Conservation (phyloP, 1,140 invertebrate species). For the Mactra quadrangularis region DNA sequence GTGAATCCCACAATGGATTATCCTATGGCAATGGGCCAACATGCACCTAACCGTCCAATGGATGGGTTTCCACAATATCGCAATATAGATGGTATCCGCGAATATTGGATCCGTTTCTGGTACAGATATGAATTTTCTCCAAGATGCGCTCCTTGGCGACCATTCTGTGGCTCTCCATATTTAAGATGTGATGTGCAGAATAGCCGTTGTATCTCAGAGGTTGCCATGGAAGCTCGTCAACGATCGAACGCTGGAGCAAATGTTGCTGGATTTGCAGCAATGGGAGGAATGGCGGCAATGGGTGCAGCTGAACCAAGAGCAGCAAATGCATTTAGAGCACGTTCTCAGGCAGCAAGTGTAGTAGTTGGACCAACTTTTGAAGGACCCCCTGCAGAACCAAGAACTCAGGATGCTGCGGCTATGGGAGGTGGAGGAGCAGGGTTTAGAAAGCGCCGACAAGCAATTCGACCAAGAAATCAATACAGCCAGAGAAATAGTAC, state of each 20-base stretch:
- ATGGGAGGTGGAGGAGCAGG: background rate
- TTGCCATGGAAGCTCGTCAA: background rate
- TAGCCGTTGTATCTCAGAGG: conserved; percentile 33
- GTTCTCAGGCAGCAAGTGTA: conserved; percentile 19
- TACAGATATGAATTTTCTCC: conserved; percentile 57
- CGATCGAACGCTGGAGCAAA: background rate
- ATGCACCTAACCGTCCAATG: conserved; percentile 28
- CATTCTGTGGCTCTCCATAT: conserved; percentile 54
- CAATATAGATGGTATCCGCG: conserved; percentile 48
- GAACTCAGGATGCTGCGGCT: conserved; percentile 28
- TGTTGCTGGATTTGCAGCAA: background rate
- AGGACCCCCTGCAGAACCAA: conserved; percentile 48
- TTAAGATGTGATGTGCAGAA: conserved; percentile 22
- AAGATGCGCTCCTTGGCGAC: conserved; percentile 21
- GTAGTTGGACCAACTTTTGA: conserved; percentile 29
- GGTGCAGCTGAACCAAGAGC: background rate
- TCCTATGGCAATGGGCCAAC: conserved; percentile 26
- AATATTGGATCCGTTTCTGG: conserved; percentile 59
- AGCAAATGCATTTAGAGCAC: background rate
- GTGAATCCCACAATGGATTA: conserved; percentile 51
- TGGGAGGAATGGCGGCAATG: background rate
- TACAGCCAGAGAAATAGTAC: background rate
- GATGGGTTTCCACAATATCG: conserved; percentile 42
- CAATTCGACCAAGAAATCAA: background rate
- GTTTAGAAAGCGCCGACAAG: background rate